Evolutionary conservation across 2,888 invertebrate genomes (phyloP), one percentile per base, ranked within the genome.

Genomic region (Vanessa cardui): DNA sequence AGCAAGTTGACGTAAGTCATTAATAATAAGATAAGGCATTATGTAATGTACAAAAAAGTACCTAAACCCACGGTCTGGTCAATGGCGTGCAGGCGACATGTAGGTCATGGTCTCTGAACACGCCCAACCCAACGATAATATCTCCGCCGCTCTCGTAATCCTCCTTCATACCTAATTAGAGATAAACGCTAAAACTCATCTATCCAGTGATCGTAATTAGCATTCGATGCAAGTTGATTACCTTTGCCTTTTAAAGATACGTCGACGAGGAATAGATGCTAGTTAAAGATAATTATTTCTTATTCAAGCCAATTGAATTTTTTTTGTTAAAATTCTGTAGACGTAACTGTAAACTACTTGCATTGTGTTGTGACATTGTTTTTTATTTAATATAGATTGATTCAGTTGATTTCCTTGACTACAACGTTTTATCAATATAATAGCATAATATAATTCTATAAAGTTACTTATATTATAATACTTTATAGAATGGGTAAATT

Each of bases 131-230:
- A 64, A 39, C 69, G 61, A 67, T 67, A 64, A 61, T 61, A 62
- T 47, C 52, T 20, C 33, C n/a, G 62, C 49, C 60, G 61, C 66
- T 65, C 56, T 68, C 58, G 66, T 58, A 69, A 69, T 66, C 66
- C 68, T 69, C 67, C 69, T 70, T 70, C 66, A 66, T 61, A 63
- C 47, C 66, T 70, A 70, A 70, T 70, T 66, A 70, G 64, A 61
- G 61, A 70, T 70, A 66, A 66, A 70, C 66, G 70, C 45, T 64
- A 64, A 70, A 64, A 66, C 61, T 63, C 66, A 70, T 67, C 70
- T 64, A 70, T 50, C 64, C 47, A 64, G 58, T n/a, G 66, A 66
- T 70, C 54, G 59, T 68, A 70, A 74, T 74, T 74, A 74, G 70
- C 66, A 72, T 74, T 73, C 70, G 64, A 58, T 68, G 61, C 45